Evolutionary conservation across 2,113 vertebrate genomes (phyloP), one percentile per base, ranked within the genome.

Genomic region (Suncus etruscus): DNA sequence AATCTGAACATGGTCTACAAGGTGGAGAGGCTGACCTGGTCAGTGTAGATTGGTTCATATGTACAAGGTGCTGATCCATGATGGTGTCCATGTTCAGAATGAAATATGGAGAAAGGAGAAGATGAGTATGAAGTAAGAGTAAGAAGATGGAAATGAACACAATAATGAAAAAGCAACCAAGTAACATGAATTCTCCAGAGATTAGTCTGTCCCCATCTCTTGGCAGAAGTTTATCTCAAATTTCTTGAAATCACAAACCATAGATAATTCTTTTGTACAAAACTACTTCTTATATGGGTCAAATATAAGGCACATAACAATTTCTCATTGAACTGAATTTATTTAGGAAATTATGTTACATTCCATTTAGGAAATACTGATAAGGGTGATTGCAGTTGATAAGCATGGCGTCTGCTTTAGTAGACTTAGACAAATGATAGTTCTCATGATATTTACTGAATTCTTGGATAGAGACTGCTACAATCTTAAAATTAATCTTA

Each of bases 181-280:
- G 48, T 51, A 32, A 16, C 12, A 88, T 63, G 39, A 11, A 50
- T 86, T 90, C 32, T 45, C n/a, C 1, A 32, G 47, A 20, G 11
- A 68, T 39, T 31, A 61, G 31, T 10, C 16, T 74, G 14, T 6
- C 27, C 16, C 7, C 25, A 82, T 29, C 6, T 83, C 16, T 27
- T 80, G 10, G 22, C 66, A 58, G 22, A 45, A 83, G 51, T 27
- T 84, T 45, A 83, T 61, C 12, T 3, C n/a, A 27, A 91, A 32
- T 83, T 93, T 90, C 50, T 76, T 69, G 79, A 86, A 79, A 74
- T 66, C n/a, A 63, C 69, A 70, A 87, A 50, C 47, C 16, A 48
- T 63, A 85, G 50, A 50, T 65, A 86, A 63, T 39, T 86, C 24
- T 39, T 88, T 87, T 73, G 11, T 14, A 85, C 65, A 32, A 65